A percentile compares a stretch with the other conserved stretches of the same genome.
Conservation (phyloP, 2,888 invertebrate species). For the Morpho deidamia region DNA sequence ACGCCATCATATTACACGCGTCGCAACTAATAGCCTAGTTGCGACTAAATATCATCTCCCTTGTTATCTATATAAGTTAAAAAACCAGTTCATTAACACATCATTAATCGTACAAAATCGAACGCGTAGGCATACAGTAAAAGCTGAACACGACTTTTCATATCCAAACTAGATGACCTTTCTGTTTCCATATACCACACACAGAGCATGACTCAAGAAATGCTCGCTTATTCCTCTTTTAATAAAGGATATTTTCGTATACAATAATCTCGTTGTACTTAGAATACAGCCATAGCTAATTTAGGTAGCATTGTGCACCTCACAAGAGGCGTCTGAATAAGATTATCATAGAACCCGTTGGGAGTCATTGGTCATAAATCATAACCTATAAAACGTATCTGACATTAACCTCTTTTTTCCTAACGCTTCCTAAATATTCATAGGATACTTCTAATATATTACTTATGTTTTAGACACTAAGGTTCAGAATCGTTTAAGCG, state of each 20-base stretch:
- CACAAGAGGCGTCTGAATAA: slow-evolving; percentile 70
- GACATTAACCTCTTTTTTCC: slow-evolving; percentile 69
- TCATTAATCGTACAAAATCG: slow-evolving; percentile 46
- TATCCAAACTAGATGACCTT: slow-evolving; percentile 21
- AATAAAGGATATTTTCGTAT: slow-evolving; percentile 13
- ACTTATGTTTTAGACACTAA: slow-evolving; percentile 25
- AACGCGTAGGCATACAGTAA: slow-evolving; percentile 10
- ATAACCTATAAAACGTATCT: slow-evolving; percentile 75
- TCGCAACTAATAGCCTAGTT: no score
- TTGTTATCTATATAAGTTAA: background rate
- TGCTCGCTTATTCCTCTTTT: background rate
- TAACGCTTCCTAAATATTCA: slow-evolving; percentile 53
- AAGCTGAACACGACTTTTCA: slow-evolving; percentile 18
- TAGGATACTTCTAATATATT: slow-evolving; percentile 26
- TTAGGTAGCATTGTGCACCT: slow-evolving; percentile 76
- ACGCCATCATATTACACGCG: no score
- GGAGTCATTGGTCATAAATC: slow-evolving; percentile 78
- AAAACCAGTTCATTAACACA: slow-evolving; percentile 45
- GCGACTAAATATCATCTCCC: no score
- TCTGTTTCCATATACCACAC: slow-evolving; percentile 61
- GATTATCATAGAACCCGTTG: slow-evolving; percentile 76
- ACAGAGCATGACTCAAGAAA: slow-evolving; percentile 10
- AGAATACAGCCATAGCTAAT: slow-evolving; percentile 70
- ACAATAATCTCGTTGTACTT: slow-evolving; percentile 25
- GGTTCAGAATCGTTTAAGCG: slow-evolving; percentile 19